Percentiles rank a stretch among this genome's conserved stretches.
These are phyloP conservation scores for Fopius arisanus DNA, from an alignment of 1,140 invertebrate species.

Conservation along the genomic window DNA sequence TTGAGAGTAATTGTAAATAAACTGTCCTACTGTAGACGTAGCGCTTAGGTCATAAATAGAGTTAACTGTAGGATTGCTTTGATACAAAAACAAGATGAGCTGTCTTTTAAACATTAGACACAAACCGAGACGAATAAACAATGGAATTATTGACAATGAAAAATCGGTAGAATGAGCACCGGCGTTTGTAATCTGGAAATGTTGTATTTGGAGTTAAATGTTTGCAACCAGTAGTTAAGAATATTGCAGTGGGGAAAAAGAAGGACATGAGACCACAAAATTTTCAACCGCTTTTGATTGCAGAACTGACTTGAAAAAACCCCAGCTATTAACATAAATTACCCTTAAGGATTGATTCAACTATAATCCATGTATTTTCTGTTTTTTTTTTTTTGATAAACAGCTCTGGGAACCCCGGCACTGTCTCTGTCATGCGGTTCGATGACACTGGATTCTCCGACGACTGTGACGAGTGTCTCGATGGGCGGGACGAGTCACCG, in stretches of 20 bases:
- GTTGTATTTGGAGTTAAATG: constrained; percentile 15
- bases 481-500: constrained; percentile 63
- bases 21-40: constrained; percentile 53
- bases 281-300: constrained; percentile 20
- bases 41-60: constrained; percentile 37
- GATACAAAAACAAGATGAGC: constrained; percentile 42
- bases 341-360: neutral
- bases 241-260: neutral
- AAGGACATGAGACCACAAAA: neutral
- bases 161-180: constrained; percentile 29
- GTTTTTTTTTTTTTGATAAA: neutral
- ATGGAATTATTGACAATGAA: neutral
- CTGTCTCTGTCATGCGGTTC: constrained; percentile 71
- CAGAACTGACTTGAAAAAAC: constrained; percentile 16
- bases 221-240: constrained; percentile 17
- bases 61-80: constrained; percentile 51
- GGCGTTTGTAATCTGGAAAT: constrained; percentile 13
- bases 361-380: neutral
- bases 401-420: constrained; percentile 63
- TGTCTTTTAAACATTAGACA: constrained; percentile 5
- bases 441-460: constrained; percentile 69
- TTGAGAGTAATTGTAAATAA: constrained; percentile 40
- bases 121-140: neutral
- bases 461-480: constrained; percentile 66
- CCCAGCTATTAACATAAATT: neutral